phyloP scores from a whole-genome alignment of 2,113 vertebrate species.

The Anolis carolinensis region DNA sequence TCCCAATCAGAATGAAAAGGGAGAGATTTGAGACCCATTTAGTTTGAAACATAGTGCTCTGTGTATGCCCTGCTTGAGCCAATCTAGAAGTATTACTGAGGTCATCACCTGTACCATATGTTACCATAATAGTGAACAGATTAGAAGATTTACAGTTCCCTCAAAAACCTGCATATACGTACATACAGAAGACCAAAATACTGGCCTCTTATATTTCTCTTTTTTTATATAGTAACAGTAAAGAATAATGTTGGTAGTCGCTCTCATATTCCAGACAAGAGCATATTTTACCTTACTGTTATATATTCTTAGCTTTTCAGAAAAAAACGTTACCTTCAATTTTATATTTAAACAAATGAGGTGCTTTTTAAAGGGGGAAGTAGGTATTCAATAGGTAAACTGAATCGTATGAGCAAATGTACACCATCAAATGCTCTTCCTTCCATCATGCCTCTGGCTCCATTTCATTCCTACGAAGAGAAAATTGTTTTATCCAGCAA shows the following conservation, averaged over 20 bases:
- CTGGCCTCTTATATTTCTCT: neutral
- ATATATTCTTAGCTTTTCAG: conserved; percentile 16
- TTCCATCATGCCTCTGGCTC: conserved; percentile 54
- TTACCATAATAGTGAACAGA: neutral
- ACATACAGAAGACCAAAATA: neutral
- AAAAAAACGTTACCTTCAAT: conserved; percentile 44
- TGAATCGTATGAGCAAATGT: conserved; percentile 27
- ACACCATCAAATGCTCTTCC: conserved; percentile 38
- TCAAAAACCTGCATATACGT: too few relatives aligned
- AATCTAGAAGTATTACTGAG: neutral
- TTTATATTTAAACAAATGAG: conserved; percentile 2
- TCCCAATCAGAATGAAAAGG: neutral
- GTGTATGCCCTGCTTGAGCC: neutral
- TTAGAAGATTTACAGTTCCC: neutral
- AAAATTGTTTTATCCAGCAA: conserved; percentile 66
- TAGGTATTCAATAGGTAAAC: conserved; percentile 10
- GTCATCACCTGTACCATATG: neutral
- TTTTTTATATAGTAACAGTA: neutral
- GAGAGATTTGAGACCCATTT: neutral
- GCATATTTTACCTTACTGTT: conserved; percentile 40
- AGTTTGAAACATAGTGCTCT: neutral
- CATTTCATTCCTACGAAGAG: conserved; percentile 54
- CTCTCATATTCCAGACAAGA: neutral
- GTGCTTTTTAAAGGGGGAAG: neutral
- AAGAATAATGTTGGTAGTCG: neutral